Evolutionary conservation across 2,888 invertebrate species (phyloP).

Genomic region (Leptopilina drosophilae): DNA sequence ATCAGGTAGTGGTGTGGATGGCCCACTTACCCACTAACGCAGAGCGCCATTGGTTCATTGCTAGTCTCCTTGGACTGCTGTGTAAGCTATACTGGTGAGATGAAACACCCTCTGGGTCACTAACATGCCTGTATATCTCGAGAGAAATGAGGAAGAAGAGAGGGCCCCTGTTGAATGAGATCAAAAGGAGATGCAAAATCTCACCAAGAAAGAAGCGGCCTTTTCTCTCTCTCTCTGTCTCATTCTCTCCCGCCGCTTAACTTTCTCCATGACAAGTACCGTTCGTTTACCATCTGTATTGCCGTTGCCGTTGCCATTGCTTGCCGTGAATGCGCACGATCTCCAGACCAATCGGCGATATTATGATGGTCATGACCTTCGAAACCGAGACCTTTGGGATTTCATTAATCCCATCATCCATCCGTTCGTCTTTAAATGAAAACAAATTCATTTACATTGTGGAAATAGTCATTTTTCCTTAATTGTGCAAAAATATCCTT

Average conservation of each 20-base stretch:
- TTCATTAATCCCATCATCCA: not conserved
- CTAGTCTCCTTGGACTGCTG: constrained; percentile 22
- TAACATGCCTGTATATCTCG: not conserved
- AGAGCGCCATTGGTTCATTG: constrained; percentile 54
- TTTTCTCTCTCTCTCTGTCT: constrained; percentile 30
- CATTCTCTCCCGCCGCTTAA: constrained; percentile 48
- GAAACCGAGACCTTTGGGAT: constrained; percentile 18
- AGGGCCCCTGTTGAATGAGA: constrained; percentile 2
- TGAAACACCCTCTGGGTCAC: constrained; percentile 27
- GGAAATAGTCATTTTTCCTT: too few relatives aligned
- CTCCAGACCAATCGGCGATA: constrained; percentile 20
- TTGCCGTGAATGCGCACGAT: constrained; percentile 21
- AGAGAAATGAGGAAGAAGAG: constrained; percentile 14
- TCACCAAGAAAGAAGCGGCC: constrained; percentile 15
- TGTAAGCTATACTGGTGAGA: constrained; percentile 7
- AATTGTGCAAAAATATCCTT: too few relatives aligned
- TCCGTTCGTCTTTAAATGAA: too few relatives aligned
- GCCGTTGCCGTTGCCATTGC: not conserved
- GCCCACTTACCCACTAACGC: constrained; percentile 76
- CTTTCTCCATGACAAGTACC: constrained; percentile 76
- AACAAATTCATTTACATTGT: too few relatives aligned
- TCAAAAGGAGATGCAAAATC: constrained; percentile 12
- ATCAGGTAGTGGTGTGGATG: constrained; percentile 62
- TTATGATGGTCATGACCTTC: constrained; percentile 38
- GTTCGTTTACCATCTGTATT: constrained; percentile 66